Evolutionary conservation across 2,888 invertebrate genomes (phyloP), one percentile per base, ranked within the genome.

Genomic region (Sphinx pinastri): DNA sequence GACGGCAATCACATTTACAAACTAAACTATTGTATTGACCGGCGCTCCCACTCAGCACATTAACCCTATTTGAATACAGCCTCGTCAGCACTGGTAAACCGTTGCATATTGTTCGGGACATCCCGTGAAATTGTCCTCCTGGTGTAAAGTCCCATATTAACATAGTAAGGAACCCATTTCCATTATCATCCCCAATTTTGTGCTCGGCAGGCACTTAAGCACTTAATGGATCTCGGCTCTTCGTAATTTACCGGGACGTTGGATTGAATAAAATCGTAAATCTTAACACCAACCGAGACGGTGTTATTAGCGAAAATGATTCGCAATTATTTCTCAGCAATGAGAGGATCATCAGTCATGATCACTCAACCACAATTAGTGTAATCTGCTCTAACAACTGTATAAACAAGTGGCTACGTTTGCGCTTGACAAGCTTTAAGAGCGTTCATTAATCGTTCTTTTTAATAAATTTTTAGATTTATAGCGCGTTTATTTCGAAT

Each of bases 121-220:
- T 84, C 83, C 84, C 85, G 87, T 85, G 87, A 89, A 89, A 88
- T 85, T 86, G 85, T 83, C 81, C 80, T 83, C 84, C 83, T 82
- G 79, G 82, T 87, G 85, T 86, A 84, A 86, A 88, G 84, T 86
- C 84, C 86, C 88, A 88, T 91, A 92, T 93, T 92, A 92, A 90
- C 92, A 92, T 90, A 89, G 89, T 90, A 87, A 90, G 90, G 87
- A 88, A 88, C 91, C 90, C 90, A 88, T 92, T 92, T 89, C 88
- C 91, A 93, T 92, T 92, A 92, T 92, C 91, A 92, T 92, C 91
- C 90, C 87, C 91, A 93, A 93, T 93, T 93, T 93, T 87, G 89
- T 90, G 89, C 92, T 92, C 89, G 90, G 88, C 88, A 89, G 92
- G 92, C 92, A 93, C 93, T 92, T 93, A 92, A 92, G 91, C 89